Conservation (phyloP, 2,113 vertebrate genomes). For the Cottus gobio region DNA sequence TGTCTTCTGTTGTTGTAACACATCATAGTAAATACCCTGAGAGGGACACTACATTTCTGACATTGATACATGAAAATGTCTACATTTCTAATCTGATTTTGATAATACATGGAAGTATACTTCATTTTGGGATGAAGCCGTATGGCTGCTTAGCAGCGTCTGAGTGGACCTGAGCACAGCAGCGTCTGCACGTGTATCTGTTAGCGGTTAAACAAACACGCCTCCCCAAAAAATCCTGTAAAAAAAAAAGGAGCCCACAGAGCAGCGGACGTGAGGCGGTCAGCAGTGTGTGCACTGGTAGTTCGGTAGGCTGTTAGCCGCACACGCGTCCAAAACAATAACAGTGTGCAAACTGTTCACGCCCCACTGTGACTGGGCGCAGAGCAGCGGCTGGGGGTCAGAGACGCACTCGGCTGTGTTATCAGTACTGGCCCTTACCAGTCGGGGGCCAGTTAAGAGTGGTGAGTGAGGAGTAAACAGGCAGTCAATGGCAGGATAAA, state of each 20-base stretch:
- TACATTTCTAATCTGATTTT: constrained; percentile 31
- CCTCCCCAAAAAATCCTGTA: too few relatives aligned
- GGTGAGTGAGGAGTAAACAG: not conserved
- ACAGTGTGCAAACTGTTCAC: not conserved
- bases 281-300: not conserved
- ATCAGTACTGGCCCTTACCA: not conserved
- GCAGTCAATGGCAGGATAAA: not conserved
- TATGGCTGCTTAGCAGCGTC: not conserved
- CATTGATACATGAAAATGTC: constrained; percentile 12
- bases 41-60: constrained; percentile 30
- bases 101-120: constrained; percentile 20
- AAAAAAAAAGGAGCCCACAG: too few relatives aligned
- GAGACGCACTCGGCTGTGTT: not conserved
- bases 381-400: not conserved
- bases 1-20: constrained; percentile 37
- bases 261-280: too few relatives aligned
- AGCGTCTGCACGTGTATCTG: not conserved
- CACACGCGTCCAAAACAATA: not conserved
- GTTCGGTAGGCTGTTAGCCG: not conserved
- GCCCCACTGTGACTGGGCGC: not conserved
- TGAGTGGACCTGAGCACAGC: not conserved
- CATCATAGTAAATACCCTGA: constrained; percentile 31
- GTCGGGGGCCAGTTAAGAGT: not conserved
- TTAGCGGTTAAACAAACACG: not conserved
- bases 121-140: constrained; percentile 10